Evolutionary conservation across 2,888 invertebrate genomes (phyloP), one percentile per base, ranked within the genome.

Genomic region (Epiblema foenella): DNA sequence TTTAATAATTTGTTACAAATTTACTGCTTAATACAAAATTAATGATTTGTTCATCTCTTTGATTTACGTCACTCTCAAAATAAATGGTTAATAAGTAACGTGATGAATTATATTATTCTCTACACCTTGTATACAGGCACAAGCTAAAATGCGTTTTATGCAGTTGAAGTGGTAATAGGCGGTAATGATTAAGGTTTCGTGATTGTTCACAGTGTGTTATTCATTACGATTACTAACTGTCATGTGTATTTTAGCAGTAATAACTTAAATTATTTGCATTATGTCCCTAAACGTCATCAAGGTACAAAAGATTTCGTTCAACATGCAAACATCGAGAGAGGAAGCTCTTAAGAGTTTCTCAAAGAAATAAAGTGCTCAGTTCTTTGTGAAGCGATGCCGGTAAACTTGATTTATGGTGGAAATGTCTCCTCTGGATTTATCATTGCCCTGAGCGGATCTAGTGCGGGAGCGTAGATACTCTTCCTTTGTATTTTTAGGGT

Each of bases 281-380:
- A 59, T 52, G 69, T 65, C 58, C 58, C 56, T 67, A 63, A 66
- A 83, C 81, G 79, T 82, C 81, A 81, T 81, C 76, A 77, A 74
- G 77, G 79, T 81, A 85, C 84, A 85, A 86, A 85, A 80, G 83
- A 78, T 76, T 79, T 81, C 81, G 79, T 85, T 84, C 75, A 79
- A 82, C 83, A 85, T 84, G 85, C 84, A 81, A 75, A 76, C 77
- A 77, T 78, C 76, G 76, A 73, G 73, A 69, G 24, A 69, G 81
- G 84, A 85, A 84, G 85, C 86, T 85, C 83, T 85, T 81, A 85
- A n/a, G 81, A 83, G 82, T 87, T 87, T 87, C 86, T 85, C 87
- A 86, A 85, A 84, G 81, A 83, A 86, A 81, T 81, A 81, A 78
- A 83, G 83, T 81, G 81, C 83, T 79, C 75, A 77, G 78, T 80